Conservation (phyloP, 2,888 invertebrate genomes). For the Galeruca laticollis region DNA sequence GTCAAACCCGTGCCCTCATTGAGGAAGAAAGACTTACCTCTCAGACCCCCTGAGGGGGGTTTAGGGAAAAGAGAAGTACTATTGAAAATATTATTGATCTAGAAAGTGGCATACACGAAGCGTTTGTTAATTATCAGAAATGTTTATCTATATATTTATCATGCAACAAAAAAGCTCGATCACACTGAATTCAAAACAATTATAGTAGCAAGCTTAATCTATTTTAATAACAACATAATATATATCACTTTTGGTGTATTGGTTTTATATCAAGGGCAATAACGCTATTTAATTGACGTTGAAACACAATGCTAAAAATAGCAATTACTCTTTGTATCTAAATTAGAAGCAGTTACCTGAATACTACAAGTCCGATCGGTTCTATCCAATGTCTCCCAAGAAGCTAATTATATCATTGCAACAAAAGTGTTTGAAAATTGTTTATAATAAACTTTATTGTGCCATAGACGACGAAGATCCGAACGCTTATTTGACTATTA, state of each 20-base stretch:
- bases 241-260: not conserved
- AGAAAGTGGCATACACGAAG: too few species aligned
- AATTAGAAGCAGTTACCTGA: slow-evolving; percentile 3
- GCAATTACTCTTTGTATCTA: not conserved
- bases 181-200: too few species aligned
- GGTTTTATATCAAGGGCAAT: not conserved
- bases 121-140: too few species aligned
- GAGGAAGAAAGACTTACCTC: too few species aligned
- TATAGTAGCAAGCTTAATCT: too few species aligned
- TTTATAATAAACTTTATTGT: slow-evolving; percentile 1
- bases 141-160: too few species aligned
- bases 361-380: not conserved
- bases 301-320: slow-evolving; percentile 8
- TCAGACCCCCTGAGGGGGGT: too few species aligned
- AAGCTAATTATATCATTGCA: slow-evolving; percentile 5
- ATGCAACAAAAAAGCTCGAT: too few species aligned
- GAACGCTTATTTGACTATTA: not conserved
- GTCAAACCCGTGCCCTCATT: too few species aligned
- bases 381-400: slow-evolving; percentile 7
- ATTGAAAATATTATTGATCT: too few species aligned
- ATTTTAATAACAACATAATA: too few species aligned
- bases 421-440: slow-evolving; percentile 16
- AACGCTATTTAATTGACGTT: not conserved
- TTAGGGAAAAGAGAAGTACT: too few species aligned
- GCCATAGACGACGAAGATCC: slow-evolving; percentile 8